These are phyloP conservation scores for Eriosoma lanigerum DNA, from an alignment of 1,140 invertebrate species.

Conservation along the genomic window DNA sequence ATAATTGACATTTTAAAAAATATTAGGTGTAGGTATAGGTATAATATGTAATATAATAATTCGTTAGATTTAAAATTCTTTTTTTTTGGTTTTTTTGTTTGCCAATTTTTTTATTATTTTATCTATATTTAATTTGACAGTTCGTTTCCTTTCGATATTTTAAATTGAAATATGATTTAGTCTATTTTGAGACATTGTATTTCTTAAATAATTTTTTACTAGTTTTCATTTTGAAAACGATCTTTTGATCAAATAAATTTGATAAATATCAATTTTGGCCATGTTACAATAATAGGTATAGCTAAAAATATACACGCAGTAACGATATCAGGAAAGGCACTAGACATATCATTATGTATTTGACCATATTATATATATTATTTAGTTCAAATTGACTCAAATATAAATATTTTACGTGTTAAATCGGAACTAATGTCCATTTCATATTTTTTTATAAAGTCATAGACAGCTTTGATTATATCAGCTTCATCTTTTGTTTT, in stretches of 20 bases:
- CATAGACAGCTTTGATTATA: constrained; percentile 21
- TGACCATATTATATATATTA: neutral
- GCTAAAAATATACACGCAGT: neutral
- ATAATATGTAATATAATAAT: too few relatives aligned
- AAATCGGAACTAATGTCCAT: neutral
- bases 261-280: too few relatives aligned
- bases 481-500: constrained; percentile 10
- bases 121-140: too few relatives aligned
- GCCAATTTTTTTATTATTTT: too few relatives aligned
- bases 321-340: neutral
- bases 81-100: too few relatives aligned
- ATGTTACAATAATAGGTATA: neutral
- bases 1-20: too few relatives aligned
- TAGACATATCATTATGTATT: neutral
- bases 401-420: neutral
- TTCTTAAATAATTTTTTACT: constrained; percentile 1
- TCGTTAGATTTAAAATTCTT: too few relatives aligned
- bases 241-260: neutral
- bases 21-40: too few relatives aligned
- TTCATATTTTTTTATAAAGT: neutral
- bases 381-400: neutral
- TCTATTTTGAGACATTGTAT: too few relatives aligned
- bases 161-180: too few relatives aligned
- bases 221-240: constrained; percentile 5
- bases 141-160: too few relatives aligned